Base-by-base conservation (phyloP, 2,113 vertebrate genomes). In the Oxygymnocypris stewartii region DNA sequence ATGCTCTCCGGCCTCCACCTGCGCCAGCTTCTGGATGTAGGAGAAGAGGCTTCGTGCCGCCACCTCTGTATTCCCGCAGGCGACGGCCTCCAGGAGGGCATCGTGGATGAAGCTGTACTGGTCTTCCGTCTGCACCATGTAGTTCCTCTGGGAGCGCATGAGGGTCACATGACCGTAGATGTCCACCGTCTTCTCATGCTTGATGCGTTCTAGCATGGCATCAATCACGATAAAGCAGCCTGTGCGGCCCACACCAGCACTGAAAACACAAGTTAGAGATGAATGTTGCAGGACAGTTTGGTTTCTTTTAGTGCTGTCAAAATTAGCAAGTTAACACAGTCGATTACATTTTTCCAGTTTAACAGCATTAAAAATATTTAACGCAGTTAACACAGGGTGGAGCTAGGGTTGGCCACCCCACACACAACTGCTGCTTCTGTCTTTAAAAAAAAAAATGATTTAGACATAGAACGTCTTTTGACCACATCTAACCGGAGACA, bases 91-190 rank as follows among this genome's bases (percentile, higher is more conserved):
- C 28, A 99, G 96, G 95, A 99, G 94, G 0, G 98, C 97, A 40
- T 99, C 98, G 4, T 99, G 98, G 86, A 99, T 99, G 92, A 99
- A 99, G 95, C 97, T 98, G 95, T 99, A 99, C 95, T 99, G 98
- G 92, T 99, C 98, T 88, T 99, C 98, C 0, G 98, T 99, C 95
- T 99, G 98, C 61, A 99, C 98, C 98, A 99, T 99, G 94, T 99
- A 99, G 93, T 99, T 99, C 10, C 98, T 93, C 92, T 99, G 98
- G 0, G 98, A 96, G 57, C 98, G 94, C 97, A 99, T 99, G 90
- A 99, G 96, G 0, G 98, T 99, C 93, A 99, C 97, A 0, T 99
- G 98, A 4, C 98, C 98, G 0, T 99, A 99, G 63, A 99, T 97
- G 90, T 99, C 98, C 83, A 98, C 98, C 0, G 98, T 98, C 94